phyloP scores from a whole-genome alignment of 2,113 vertebrate genomes.

The Trochalopteron elliotii region DNA sequence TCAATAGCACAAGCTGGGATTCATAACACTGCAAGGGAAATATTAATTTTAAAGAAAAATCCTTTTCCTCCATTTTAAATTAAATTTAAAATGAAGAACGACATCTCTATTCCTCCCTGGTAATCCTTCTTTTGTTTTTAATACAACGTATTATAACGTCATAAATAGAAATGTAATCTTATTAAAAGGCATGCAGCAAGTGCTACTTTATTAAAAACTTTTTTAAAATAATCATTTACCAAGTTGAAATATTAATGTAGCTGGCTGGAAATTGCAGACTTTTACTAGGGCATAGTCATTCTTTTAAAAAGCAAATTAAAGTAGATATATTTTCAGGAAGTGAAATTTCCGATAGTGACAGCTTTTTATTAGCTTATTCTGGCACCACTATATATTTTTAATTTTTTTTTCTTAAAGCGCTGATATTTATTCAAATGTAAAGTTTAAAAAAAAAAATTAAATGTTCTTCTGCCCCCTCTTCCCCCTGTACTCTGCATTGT shows the following conservation, averaged over 20 bases:
- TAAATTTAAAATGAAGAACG: slow-evolving; percentile 57
- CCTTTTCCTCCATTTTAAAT: slow-evolving; percentile 49
- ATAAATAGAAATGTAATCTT: slow-evolving; percentile 60
- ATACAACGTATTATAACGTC: slow-evolving; percentile 28
- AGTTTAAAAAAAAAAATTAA: neutral
- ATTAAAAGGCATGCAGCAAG: slow-evolving; percentile 29
- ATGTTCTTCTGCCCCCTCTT: accelerated
- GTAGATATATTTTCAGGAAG: neutral
- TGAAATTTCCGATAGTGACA: neutral
- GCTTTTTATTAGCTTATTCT: neutral
- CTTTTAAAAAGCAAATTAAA: neutral
- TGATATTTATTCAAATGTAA: neutral
- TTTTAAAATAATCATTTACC: slow-evolving; percentile 13
- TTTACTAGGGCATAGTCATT: neutral
- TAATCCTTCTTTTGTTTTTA: slow-evolving; percentile 64
- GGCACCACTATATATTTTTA: neutral
- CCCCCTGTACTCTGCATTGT: neutral
- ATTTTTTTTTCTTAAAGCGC: neutral
- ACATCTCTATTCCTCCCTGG: neutral
- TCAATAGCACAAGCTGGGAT: neutral
- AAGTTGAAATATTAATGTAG: slow-evolving; percentile 50
- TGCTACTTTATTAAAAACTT: slow-evolving; percentile 51
- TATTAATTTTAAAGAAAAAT: slow-evolving; percentile 57
- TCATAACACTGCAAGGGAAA: slow-evolving; percentile 19
- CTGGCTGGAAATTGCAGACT: neutral